Evolutionary conservation across 2,113 vertebrate genomes (phyloP).

Genomic region (Callipepla squamata): DNA sequence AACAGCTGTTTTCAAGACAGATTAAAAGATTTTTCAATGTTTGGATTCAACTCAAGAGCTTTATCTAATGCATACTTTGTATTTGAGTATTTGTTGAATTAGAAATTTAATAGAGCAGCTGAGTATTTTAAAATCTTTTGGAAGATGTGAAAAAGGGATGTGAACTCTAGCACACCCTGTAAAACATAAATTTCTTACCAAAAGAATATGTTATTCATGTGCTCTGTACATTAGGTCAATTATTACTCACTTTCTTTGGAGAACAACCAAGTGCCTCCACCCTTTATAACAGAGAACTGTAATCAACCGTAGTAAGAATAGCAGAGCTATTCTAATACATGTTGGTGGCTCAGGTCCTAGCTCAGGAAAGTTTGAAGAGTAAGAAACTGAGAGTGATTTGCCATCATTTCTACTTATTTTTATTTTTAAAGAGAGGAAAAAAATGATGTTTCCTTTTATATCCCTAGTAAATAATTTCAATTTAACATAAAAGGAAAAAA

Average conservation of each 20-base stretch:
- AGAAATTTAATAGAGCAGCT: constrained; percentile 75
- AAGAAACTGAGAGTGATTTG: constrained; percentile 47
- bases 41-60: constrained; percentile 60
- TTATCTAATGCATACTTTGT: constrained; percentile 67
- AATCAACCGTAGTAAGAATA: constrained; percentile 73
- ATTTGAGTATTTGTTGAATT: constrained; percentile 72
- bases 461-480: constrained; percentile 63
- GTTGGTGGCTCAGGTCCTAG: constrained; percentile 20
- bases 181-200: constrained; percentile 77
- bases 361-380: constrained; percentile 38
- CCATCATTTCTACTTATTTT: constrained; percentile 23
- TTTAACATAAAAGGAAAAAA: constrained; percentile 40
- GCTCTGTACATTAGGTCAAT: constrained; percentile 85
- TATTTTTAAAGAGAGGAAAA: constrained; percentile 16
- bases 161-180: constrained; percentile 78
- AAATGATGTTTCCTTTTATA: constrained; percentile 47
- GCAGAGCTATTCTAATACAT: constrained; percentile 52
- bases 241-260: constrained; percentile 85
- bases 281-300: constrained; percentile 74
- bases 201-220: constrained; percentile 83
- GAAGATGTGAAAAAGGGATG: constrained; percentile 76
- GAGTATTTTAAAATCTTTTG: constrained; percentile 77
- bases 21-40: constrained; percentile 59
- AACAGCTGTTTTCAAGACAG: constrained; percentile 63
- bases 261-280: constrained; percentile 78